Base-by-base conservation (phyloP, 2,888 invertebrate genomes). In the Polyommatus icarus region DNA sequence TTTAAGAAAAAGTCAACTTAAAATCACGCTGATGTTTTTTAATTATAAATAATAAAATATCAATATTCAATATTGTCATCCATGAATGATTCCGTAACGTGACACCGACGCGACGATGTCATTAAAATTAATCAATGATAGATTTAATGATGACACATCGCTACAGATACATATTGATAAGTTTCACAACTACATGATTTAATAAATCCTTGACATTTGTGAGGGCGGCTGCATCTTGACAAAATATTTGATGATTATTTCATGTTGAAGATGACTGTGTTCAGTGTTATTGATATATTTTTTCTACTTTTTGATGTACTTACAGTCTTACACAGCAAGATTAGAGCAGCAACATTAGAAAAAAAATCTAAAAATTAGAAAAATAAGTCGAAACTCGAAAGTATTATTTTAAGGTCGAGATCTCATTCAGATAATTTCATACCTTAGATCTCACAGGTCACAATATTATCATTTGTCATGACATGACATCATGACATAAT, bases 101-200 rank as follows among this genome's bases (percentile, higher is more conserved):
- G 67, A 32, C 67, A 67, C 67, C 67, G 10, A 29, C 61, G 12
- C 67, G 10, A 29, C 61, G 12, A 61, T 61, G 29, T 67, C 67
- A 67, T 32, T 67, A 67, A 67, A 67, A 32, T 67, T 67, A 18
- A 75, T 50, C 54, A 29, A 46, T 75, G 29, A 75, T 54, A 50
- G 54, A 29, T 75, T 24, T 15, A 24, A 54, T 29, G 50, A 24
- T 72, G 75, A 75, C 75, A 54, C 46, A 75, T 75, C 50, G 29
- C 46, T 75, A 54, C 54, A 75, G 75, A 75, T 75, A 29, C 75
- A 75, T 75, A 54, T 75, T 54, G 29, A 75, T 24, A 12, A 73
- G 75, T 75, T 75, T 75, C 75, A 29, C 46, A 75, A 75, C 50
- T 18, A 18, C 36, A 72, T 10, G 72, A 72, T 36, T 20, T 72